Conservation (phyloP, 2,797 vertebrate species). For the Euthynnus affinis region DNA sequence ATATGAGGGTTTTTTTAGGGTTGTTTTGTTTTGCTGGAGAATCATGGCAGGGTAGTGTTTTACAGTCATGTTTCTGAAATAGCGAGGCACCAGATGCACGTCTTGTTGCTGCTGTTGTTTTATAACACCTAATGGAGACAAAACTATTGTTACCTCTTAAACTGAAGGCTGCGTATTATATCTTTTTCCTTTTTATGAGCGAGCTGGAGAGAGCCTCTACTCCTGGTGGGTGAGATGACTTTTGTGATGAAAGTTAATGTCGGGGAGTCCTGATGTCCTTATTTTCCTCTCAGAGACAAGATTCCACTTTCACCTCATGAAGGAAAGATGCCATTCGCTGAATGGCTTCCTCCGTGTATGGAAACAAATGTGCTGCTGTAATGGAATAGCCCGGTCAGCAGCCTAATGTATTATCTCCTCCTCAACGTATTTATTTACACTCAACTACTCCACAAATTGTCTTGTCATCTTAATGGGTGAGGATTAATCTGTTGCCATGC, state of each 20-base stretch:
- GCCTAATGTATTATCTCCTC: conserved; percentile 89
- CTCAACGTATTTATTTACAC: conserved; percentile 90
- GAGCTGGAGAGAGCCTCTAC: conserved; percentile 69
- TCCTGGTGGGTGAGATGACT: conserved; percentile 81
- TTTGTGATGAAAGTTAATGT: conserved; percentile 90
- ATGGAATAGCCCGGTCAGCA: conserved; percentile 86
- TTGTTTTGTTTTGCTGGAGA: conserved; percentile 63
- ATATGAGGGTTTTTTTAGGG: conserved; percentile 38
- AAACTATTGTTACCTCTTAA: conserved; percentile 87
- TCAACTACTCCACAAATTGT: conserved; percentile 89
- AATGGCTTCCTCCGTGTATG: conserved; percentile 81
- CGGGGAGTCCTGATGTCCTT: conserved; percentile 80
- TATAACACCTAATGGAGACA: conserved; percentile 86
- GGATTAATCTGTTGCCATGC: conserved; percentile 88
- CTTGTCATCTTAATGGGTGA: conserved; percentile 88
- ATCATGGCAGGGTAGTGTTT: conserved; percentile 62
- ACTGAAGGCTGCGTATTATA: conserved; percentile 83
- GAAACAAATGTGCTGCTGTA: conserved; percentile 89
- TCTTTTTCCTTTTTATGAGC: conserved; percentile 82
- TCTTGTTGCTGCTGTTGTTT: conserved; percentile 74
- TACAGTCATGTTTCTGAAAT: conserved; percentile 70
- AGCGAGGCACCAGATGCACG: conserved; percentile 71
- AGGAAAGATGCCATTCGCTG: conserved; percentile 76
- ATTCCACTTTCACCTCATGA: conserved; percentile 82
- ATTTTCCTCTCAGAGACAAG: conserved; percentile 80